phyloP scores from a whole-genome alignment of 2,113 vertebrate species.

The Herpetotheres cachinnans region DNA sequence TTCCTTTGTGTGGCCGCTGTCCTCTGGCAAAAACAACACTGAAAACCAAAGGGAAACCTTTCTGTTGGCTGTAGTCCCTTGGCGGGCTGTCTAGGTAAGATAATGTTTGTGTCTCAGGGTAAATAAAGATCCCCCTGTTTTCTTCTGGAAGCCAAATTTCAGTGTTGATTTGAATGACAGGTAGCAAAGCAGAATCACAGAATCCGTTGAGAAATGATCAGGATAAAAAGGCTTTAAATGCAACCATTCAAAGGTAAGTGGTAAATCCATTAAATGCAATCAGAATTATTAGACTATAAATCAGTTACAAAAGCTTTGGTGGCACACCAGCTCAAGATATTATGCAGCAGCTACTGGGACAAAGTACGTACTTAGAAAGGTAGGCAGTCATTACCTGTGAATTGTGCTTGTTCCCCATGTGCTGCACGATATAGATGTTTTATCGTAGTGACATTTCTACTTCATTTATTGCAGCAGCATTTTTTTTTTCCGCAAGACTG shows the following conservation, averaged over 20 bases:
- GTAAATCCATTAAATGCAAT: not conserved
- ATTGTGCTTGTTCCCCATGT: fast-evolving
- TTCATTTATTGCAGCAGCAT: not conserved
- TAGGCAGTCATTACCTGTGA: not conserved
- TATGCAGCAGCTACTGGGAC: not conserved
- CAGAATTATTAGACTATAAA: not conserved
- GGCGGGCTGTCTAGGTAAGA: not conserved
- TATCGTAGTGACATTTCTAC: not conserved
- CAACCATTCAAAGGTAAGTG: not conserved
- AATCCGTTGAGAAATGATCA: not conserved
- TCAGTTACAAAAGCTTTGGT: not conserved
- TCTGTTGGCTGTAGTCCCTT: not conserved
- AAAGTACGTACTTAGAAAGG: not conserved
- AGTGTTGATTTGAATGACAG: not conserved
- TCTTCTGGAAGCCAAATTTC: not conserved
- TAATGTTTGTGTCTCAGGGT: not conserved
- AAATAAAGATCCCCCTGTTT: not conserved
- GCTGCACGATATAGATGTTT: not conserved
- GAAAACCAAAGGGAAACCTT: not conserved
- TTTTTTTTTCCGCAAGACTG: not conserved
- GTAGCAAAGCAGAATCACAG: not conserved
- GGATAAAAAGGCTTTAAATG: not conserved
- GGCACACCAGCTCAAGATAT: not conserved
- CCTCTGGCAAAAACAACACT: not conserved
- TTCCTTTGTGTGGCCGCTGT: not conserved